phyloP scores from a whole-genome alignment of 2,888 invertebrate species.

The Calameuta pallipes region DNA sequence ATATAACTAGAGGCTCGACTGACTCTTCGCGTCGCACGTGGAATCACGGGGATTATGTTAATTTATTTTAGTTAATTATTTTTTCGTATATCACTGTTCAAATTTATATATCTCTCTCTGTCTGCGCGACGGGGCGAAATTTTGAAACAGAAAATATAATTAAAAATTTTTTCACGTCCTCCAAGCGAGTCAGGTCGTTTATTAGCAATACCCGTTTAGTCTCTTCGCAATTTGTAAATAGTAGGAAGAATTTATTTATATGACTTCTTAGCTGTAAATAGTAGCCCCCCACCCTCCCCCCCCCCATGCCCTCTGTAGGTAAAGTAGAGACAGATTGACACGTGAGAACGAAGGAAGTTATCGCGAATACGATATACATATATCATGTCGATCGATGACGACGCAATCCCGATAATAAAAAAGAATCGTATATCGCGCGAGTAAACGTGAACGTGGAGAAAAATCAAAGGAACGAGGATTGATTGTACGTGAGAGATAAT shows the following conservation, averaged over 20 bases:
- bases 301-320: background rate
- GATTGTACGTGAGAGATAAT: background rate
- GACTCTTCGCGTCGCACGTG: background rate
- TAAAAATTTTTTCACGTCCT: background rate
- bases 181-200: background rate
- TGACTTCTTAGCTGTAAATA: constrained; percentile 9
- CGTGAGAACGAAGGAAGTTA: background rate
- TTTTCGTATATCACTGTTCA: too few relatives aligned
- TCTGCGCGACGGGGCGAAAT: background rate
- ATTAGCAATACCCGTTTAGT: constrained; percentile 17
- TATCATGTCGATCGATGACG: background rate
- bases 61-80: background rate
- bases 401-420: background rate
- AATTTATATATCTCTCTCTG: too few relatives aligned
- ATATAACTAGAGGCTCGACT: background rate
- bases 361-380: background rate
- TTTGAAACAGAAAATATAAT: background rate
- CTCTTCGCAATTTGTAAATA: constrained; percentile 32
- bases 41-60: background rate
- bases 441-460: background rate
- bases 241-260: constrained; percentile 49
- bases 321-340: background rate
- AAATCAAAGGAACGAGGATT: background rate
- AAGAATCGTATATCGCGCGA: background rate
- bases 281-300: background rate